phyloP scores from a whole-genome alignment of 2,888 invertebrate genomes.

The Notocelia uddmanniana region DNA sequence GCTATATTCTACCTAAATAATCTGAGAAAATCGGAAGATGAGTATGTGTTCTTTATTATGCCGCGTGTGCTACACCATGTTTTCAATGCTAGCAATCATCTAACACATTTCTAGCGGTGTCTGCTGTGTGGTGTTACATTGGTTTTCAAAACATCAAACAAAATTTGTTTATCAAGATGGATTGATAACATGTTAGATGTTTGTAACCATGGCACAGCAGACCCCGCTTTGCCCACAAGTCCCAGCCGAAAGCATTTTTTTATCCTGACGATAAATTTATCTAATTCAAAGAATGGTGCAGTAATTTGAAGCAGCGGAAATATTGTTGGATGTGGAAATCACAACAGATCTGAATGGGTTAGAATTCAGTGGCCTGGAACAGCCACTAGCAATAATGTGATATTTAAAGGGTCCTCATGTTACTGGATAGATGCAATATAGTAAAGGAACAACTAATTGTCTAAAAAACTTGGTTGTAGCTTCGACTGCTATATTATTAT shows the following conservation, averaged over 20 bases:
- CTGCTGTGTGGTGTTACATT: no score
- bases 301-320: not conserved
- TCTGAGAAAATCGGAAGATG: constrained; percentile 83
- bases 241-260: no score
- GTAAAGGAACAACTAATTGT: not conserved
- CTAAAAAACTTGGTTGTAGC: not conserved
- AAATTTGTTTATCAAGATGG: no score
- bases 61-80: no score
- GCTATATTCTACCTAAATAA: constrained; percentile 86
- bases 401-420: not conserved
- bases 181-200: no score
- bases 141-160: no score
- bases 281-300: not conserved
- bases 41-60: constrained; percentile 65
- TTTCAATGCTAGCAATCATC: no score
- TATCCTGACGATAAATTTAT: no score
- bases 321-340: not conserved
- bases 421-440: not conserved
- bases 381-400: not conserved
- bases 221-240: no score
- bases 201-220: no score
- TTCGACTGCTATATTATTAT: not conserved
- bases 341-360: not conserved
- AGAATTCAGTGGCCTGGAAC: not conserved
- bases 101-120: no score